Evolutionary conservation across 1,140 invertebrate genomes (phyloP).

Genomic region (Bombus sibiricus): DNA sequence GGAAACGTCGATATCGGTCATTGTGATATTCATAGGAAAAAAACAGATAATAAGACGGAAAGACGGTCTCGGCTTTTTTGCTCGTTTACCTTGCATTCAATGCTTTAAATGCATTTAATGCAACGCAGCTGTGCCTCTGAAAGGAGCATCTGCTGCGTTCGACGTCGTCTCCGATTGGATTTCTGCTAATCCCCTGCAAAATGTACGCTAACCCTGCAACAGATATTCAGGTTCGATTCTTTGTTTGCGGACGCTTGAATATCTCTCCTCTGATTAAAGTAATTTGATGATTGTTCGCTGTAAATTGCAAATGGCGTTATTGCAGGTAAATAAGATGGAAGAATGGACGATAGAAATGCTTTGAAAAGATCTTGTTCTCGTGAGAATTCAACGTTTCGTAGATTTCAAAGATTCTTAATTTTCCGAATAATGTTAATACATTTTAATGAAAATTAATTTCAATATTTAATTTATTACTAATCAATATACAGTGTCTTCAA

Average conservation of each 20-base stretch:
- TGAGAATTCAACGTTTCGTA: not conserved
- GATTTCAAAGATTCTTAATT: not conserved
- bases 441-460: too few relatives aligned
- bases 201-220: fast-evolving
- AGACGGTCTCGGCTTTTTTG: not conserved
- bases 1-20: not conserved
- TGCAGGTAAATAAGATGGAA: not conserved
- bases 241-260: fast-evolving
- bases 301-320: not conserved
- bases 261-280: not conserved
- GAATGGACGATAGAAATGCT: not conserved
- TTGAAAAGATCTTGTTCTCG: not conserved
- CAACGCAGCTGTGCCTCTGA: not conserved
- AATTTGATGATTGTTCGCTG: not conserved
- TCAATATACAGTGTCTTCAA: too few relatives aligned
- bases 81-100: not conserved
- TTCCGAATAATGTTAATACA: too few relatives aligned
- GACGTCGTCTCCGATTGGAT: not conserved
- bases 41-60: not conserved
- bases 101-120: not conserved
- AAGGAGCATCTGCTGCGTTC: not conserved
- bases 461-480: too few relatives aligned
- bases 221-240: not conserved
- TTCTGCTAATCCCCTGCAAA: not conserved
- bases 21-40: not conserved